Conservation (phyloP, 2,113 vertebrate species). For the Platycercus adscitus region DNA sequence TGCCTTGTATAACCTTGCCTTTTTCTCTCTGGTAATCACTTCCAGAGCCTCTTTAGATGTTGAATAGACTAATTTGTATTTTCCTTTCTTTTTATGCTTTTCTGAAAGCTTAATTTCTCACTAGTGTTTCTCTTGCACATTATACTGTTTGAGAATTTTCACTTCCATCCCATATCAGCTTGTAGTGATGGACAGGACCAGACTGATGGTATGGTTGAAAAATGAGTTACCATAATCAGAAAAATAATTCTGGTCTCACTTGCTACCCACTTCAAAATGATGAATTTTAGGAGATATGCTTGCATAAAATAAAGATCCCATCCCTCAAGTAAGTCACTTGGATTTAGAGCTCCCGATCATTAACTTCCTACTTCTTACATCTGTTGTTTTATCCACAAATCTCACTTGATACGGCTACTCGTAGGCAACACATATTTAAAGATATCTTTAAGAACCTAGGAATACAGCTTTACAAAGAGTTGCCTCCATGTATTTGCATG, state of each 20-base stretch:
- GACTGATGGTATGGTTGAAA: background rate
- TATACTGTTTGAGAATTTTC: background rate
- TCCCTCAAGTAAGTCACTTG: background rate
- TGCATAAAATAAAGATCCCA: background rate
- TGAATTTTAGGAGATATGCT: background rate
- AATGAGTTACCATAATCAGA: background rate
- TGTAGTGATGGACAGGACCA: background rate
- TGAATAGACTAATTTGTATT: background rate
- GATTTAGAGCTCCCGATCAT: background rate
- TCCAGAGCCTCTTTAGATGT: background rate
- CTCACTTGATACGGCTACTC: background rate
- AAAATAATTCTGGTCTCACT: background rate
- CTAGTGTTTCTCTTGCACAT: background rate
- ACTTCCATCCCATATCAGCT: background rate
- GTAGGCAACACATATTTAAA: background rate
- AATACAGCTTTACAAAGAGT: background rate
- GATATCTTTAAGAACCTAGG: background rate
- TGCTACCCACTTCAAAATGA: background rate
- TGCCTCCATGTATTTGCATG: background rate
- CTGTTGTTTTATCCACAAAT: background rate
- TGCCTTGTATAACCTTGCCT: background rate
- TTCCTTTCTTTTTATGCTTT: background rate
- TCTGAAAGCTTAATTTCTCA: background rate
- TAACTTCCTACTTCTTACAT: background rate
- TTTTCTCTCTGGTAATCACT: background rate